These are phyloP conservation scores for Tetramorium simillimum DNA, from an alignment of 1,140 invertebrate genomes.

Conservation along the genomic window DNA sequence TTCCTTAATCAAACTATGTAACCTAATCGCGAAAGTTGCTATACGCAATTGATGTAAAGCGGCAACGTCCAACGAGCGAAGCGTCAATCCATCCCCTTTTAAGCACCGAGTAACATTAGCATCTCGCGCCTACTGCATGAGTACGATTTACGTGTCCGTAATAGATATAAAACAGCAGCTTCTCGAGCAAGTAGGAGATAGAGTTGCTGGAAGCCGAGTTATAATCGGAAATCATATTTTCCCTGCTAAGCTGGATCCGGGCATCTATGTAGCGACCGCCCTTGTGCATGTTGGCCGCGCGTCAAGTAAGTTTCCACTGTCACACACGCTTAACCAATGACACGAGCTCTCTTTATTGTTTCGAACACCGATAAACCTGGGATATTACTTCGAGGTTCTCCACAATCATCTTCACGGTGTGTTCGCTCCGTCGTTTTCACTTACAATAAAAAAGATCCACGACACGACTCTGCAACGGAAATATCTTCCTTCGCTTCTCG, in stretches of 20 bases:
- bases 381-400: constrained; percentile 38
- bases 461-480: background rate
- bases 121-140: constrained; percentile 70
- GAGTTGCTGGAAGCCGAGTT: constrained; percentile 76
- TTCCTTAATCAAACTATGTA: background rate
- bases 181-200: constrained; percentile 73
- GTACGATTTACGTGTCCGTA: constrained; percentile 73
- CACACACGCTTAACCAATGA: constrained; percentile 51
- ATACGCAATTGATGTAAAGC: background rate
- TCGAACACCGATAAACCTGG: constrained; percentile 12
- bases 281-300: constrained; percentile 75
- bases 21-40: background rate
- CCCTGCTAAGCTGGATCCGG: constrained; percentile 79
- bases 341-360: constrained; percentile 40
- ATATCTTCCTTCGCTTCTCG: background rate
- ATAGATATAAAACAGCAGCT: constrained; percentile 75
- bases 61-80: constrained; percentile 58
- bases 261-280: constrained; percentile 76
- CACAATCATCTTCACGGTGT: background rate
- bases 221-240: constrained; percentile 81
- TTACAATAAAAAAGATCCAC: background rate
- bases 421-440: background rate
- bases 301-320: constrained; percentile 78
- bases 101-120: constrained; percentile 70
- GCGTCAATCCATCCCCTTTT: constrained; percentile 48